phyloP scores from a whole-genome alignment of 2,113 vertebrate genomes.

The Hippocampus comes region DNA sequence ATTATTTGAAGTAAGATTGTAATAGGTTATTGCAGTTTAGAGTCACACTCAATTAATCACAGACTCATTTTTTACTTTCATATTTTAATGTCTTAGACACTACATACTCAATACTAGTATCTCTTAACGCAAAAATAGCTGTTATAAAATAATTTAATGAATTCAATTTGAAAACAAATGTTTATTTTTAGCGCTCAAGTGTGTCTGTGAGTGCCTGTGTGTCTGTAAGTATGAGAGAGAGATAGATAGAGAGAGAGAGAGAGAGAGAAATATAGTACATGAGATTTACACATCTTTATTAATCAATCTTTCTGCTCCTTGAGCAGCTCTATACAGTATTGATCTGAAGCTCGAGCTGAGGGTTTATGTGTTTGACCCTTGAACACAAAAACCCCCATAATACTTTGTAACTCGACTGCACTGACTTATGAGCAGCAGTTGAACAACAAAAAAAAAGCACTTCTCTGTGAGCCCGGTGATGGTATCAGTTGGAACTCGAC shows the following conservation, averaged over 20 bases:
- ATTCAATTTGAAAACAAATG: too few relatives aligned
- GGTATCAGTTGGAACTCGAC: too few relatives aligned
- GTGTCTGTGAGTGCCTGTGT: slow-evolving; percentile 3
- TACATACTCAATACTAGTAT: too few relatives aligned
- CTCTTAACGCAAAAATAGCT: too few relatives aligned
- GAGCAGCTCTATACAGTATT: slow-evolving; percentile 48
- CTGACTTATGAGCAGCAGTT: slow-evolving; percentile 27
- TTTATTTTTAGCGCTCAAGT: too few relatives aligned
- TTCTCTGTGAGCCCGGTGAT: too few relatives aligned
- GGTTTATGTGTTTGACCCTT: slow-evolving; percentile 56
- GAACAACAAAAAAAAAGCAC: slow-evolving; percentile 9
- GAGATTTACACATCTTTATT: slow-evolving; percentile 55
- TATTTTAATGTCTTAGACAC: too few relatives aligned
- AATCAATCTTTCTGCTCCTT: slow-evolving; percentile 58
- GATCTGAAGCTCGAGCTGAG: slow-evolving; percentile 49
- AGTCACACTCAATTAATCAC: too few relatives aligned
- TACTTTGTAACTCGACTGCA: slow-evolving; percentile 25
- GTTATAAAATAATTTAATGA: too few relatives aligned
- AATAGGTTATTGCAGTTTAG: too few relatives aligned
- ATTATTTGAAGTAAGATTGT: too few relatives aligned
- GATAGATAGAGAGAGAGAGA: neutral
- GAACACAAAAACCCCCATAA: slow-evolving; percentile 46
- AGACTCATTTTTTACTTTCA: too few relatives aligned
- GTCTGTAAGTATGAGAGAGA: slow-evolving; percentile 20
- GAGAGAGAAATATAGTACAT: slow-evolving; percentile 3